Evolutionary conservation across 1,140 invertebrate species (phyloP), one percentile per base, ranked within the genome.

Genomic region (Drosophila prosaltans): DNA sequence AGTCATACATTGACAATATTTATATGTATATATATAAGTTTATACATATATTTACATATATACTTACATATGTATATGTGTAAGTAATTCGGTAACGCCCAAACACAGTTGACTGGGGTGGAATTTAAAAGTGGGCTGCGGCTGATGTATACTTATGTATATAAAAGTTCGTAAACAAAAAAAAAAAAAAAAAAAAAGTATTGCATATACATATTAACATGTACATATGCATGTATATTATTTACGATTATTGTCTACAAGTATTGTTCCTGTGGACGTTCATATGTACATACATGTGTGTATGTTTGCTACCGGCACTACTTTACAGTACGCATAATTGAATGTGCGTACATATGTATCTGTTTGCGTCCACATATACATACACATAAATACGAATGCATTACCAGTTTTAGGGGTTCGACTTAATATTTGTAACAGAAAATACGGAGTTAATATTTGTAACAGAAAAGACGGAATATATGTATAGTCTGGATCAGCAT

Each of bases 21-120:
- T 32, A 32, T 48, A 48, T 41, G 3, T 9, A 39, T 48, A 48
- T 21, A 3, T 24, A 24, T 16, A 21, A 41, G 2, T 61, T 4
- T 36, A 21, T 30, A 30, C 4, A 30, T 2, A 30, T 30, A 30
- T 30, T 4, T 30, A 30, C 4, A 30, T 30, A 11, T 55, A 2
- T 32, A 32, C 24, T 24, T 16, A 11, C 30, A 1, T 32, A n/a
- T 48, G 24, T 39, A 36, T 16, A 10, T 28, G 28, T 36, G 24
- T 36, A 39, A 8, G 21, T 39, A 39, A 59, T 36, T 16, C n/a
- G 57, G 57, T 59, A 59, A 59, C 59, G 59, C 59, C 59, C 36
- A 40, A 61, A 57, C n/a, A 30, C 55, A n/a, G 16, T 32, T 59
- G 21, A 36, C 9, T 40, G 7, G 59, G 59, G 36, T 61, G 57